Percentiles rank a stretch among this genome's conserved stretches.
Evolutionary conservation across 1,140 invertebrate genomes (phyloP).

Genomic region (Bradysia coprophila): DNA sequence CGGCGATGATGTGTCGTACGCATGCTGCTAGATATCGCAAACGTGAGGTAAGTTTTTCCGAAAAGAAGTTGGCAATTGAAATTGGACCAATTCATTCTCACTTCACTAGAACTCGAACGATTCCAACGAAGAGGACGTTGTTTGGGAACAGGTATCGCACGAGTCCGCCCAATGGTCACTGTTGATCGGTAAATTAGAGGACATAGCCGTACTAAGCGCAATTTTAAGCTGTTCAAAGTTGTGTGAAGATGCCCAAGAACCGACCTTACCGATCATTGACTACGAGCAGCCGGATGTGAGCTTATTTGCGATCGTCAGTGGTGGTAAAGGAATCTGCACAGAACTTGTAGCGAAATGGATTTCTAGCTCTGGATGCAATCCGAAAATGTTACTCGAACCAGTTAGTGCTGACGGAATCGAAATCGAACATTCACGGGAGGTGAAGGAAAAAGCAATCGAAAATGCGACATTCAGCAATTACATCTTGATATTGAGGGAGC

Average conservation of each 20-base stretch:
- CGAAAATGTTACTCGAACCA: constrained; percentile 21
- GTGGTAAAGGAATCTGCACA: constrained; percentile 67
- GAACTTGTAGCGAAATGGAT: constrained; percentile 71
- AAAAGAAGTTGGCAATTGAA: too few relatives aligned
- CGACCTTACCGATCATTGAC: constrained; percentile 30
- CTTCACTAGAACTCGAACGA: too few relatives aligned
- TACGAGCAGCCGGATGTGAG: constrained; percentile 45
- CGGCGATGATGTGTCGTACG: constrained; percentile 54
- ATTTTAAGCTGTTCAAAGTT: constrained; percentile 10
- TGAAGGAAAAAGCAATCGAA: constrained; percentile 14
- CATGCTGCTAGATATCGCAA: constrained; percentile 36
- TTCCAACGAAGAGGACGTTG: constrained; percentile 29
- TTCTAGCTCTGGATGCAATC: constrained; percentile 44
- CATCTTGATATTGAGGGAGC: constrained; percentile 38
- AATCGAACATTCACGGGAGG: constrained; percentile 5
- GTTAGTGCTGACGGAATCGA: constrained; percentile 16
- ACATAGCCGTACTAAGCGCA: constrained; percentile 60
- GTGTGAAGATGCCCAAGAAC: constrained; percentile 2
- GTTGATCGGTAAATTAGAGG: constrained; percentile 73
- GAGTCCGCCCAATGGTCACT: constrained; percentile 74
- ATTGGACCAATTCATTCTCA: too few relatives aligned
- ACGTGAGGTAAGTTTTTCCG: constrained; percentile 19
- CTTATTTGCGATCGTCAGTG: constrained; percentile 48
- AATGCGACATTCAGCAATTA: constrained; percentile 30
- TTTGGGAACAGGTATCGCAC: constrained; percentile 69